phyloP scores from a whole-genome alignment of 2,888 invertebrate species.

The Cylloceria caligata region DNA sequence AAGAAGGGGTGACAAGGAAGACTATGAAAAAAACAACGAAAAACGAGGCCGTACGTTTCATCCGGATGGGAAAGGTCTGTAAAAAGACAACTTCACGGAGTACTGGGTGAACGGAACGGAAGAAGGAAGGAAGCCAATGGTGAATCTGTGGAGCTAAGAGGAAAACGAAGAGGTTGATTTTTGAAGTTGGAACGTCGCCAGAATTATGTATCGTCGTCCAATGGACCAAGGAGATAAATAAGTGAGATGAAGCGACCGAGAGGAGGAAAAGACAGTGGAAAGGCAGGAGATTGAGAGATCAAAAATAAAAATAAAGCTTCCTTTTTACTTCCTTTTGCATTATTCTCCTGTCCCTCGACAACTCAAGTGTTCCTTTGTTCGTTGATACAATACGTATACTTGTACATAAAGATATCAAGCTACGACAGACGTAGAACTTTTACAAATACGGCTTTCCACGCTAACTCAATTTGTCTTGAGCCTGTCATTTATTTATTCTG shows the following conservation, averaged over 20 bases:
- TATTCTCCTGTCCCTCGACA: slow-evolving; percentile 38
- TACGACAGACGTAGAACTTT: not conserved
- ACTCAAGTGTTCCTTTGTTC: slow-evolving; percentile 51
- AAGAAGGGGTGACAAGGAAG: not conserved
- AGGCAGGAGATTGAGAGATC: slow-evolving; percentile 40
- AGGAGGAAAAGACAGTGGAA: slow-evolving; percentile 29
- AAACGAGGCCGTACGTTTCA: not conserved
- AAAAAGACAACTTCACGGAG: slow-evolving; percentile 16
- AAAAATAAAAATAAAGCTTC: slow-evolving; percentile 61
- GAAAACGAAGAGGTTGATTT: slow-evolving; percentile 75
- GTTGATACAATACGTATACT: slow-evolving; percentile 9
- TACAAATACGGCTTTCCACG: not conserved
- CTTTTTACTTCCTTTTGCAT: slow-evolving; percentile 54
- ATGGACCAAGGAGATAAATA: slow-evolving; percentile 76
- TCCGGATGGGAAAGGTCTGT: slow-evolving; percentile 39
- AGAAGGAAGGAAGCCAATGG: slow-evolving; percentile 33
- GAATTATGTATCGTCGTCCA: slow-evolving; percentile 79
- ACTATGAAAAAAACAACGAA: not conserved
- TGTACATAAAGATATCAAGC: not conserved
- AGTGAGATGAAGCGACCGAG: slow-evolving; percentile 52
- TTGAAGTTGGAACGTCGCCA: slow-evolving; percentile 80
- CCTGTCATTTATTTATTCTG: not conserved
- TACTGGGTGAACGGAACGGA: slow-evolving; percentile 26
- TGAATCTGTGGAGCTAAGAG: slow-evolving; percentile 41
- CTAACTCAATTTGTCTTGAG: not conserved